These are phyloP conservation scores for Rousettus leschenaultii DNA, from an alignment of 2,113 vertebrate species.

Conservation along the genomic window DNA sequence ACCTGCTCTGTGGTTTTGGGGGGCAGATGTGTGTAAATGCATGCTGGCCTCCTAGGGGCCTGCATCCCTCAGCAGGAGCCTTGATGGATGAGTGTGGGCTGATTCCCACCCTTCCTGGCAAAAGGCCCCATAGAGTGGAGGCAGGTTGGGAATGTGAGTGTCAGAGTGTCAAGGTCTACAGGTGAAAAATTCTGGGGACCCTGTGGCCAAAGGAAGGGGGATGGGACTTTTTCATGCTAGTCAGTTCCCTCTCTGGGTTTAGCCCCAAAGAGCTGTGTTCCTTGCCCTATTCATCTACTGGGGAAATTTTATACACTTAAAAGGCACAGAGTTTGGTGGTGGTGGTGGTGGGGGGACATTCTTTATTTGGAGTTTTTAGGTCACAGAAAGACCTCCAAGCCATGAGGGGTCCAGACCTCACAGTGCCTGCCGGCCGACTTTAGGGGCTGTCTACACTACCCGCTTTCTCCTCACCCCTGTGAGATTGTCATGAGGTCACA, in stretches of 20 bases:
- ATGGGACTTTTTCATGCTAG: background rate
- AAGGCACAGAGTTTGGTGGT: background rate
- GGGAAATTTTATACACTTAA: background rate
- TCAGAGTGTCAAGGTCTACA: background rate
- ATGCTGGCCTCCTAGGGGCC: background rate
- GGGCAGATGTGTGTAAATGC: background rate
- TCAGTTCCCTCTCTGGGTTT: background rate
- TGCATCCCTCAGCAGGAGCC: background rate
- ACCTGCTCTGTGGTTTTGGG: background rate
- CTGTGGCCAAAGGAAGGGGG: background rate
- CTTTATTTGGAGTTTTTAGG: background rate
- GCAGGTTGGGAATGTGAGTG: background rate
- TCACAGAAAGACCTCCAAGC: background rate
- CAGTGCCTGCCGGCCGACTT: background rate
- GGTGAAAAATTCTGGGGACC: background rate
- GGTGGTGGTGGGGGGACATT: too few species aligned
- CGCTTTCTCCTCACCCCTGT: background rate
- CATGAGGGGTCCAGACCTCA: background rate
- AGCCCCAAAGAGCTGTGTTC: background rate
- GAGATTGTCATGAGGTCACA: background rate
- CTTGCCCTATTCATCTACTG: accelerated
- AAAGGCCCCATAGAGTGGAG: background rate
- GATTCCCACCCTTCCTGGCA: background rate
- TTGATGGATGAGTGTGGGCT: background rate
- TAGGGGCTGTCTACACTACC: background rate